Evolutionary conservation across 2,888 invertebrate genomes (phyloP), one percentile per base, ranked within the genome.

Genomic region (Melieria picta): DNA sequence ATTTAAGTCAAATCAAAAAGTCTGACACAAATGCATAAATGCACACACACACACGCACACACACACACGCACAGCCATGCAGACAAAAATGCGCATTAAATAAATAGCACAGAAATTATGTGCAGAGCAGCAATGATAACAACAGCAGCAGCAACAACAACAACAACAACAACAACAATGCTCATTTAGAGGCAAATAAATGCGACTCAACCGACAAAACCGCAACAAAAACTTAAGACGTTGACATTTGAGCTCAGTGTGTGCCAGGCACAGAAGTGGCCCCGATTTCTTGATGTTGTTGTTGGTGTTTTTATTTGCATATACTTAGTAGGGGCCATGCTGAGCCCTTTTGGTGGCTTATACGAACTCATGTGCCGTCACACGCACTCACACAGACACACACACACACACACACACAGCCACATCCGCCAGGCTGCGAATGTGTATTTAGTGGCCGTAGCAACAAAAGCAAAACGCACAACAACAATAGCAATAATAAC

Each of bases 201-300:
- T 30, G 30, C 30, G 30, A 30, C 30, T 30, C 30, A 30, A 30
- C 30, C 30, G 30, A 30, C 30, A 30, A 30, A 30, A 30, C 30
- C 30, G 30, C 30, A 68, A 64, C 63, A 45, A 63, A 56, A 69
- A 45, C 52, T 64, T 47, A 69, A 69, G 63, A 69, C 46, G 79
- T 79, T 79, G 78, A 78, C 78, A 77, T 78, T 78, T 77, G 72
- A 79, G 79, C 77, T 79, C 74, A 78, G 76, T 75, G 74, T 73
- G 74, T 75, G 77, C 75, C 74, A 68, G 74, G 72, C 71, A 72
- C 79, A 79, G 78, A 78, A 78, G 79, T 74, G 11, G 10, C 6
- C 5, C 13, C 43, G 43, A 11, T 58, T 60, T 30, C 10, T n/a
- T 50, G 10, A 58, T 57, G 66, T 60, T 60, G 43, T 60, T 45